A percentile compares a stretch with the other conserved stretches of the same genome.
Conservation (phyloP, 2,888 invertebrate genomes). For the Rhingia campestris region DNA sequence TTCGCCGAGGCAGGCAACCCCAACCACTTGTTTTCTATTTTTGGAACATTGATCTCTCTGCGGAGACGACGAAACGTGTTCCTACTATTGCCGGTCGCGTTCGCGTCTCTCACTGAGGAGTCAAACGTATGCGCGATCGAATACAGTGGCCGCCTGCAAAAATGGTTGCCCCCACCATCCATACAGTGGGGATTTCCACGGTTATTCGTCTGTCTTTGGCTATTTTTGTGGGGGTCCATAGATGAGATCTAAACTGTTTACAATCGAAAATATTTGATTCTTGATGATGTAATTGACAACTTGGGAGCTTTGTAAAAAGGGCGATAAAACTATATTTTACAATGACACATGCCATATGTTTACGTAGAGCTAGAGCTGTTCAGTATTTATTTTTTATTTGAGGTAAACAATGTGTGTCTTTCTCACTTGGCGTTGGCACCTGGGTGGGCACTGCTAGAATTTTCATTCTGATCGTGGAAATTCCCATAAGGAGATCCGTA, state of each 20-base stretch:
- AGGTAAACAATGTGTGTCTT: conserved; percentile 29
- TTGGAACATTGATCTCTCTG: conserved; percentile 73
- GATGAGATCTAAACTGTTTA: conserved; percentile 16
- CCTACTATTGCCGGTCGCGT: conserved; percentile 47
- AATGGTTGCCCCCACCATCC: conserved; percentile 20
- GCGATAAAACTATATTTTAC: conserved; percentile 25
- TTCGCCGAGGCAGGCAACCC: conserved; percentile 62
- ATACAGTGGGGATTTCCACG: conserved; percentile 27
- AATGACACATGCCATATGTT: conserved; percentile 4
- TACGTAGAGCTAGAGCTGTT: neutral
- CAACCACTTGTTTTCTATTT: conserved; percentile 77
- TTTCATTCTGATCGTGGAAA: neutral
- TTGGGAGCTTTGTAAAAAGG: conserved; percentile 1
- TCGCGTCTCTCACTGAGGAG: conserved; percentile 23
- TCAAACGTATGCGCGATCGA: conserved; percentile 9
- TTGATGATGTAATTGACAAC: conserved; percentile 34
- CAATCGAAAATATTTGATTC: conserved; percentile 29
- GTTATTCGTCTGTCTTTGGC: conserved; percentile 30
- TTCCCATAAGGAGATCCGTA: neutral
- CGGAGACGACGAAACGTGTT: conserved; percentile 71
- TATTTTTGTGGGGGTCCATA: conserved; percentile 41
- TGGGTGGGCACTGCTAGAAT: neutral
- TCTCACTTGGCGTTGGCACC: conserved; percentile 1
- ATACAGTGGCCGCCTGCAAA: conserved; percentile 60
- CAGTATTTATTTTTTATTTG: conserved; percentile 8